A percentile compares a stretch with the other conserved stretches of the same genome.
Evolutionary conservation across 2,113 vertebrate genomes (phyloP).

Genomic region (Verasper variegatus): DNA sequence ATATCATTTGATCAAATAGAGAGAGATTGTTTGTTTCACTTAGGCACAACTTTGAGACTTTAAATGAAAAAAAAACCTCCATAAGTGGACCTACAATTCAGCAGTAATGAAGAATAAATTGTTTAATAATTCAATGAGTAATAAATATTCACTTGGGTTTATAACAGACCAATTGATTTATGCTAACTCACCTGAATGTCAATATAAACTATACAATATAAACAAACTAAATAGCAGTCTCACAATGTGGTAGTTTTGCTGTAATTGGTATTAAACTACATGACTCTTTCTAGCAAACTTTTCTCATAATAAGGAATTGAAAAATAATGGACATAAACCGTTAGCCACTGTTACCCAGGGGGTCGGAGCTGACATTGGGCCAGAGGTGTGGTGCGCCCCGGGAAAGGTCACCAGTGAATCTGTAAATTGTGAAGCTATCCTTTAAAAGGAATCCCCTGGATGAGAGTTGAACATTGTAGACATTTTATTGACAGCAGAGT

Average conservation of each 20-base stretch:
- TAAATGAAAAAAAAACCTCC: background rate
- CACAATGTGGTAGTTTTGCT: too few relatives aligned
- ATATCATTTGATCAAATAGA: background rate
- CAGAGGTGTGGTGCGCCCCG: too few relatives aligned
- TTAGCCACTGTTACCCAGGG: background rate
- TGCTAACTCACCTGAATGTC: too few relatives aligned
- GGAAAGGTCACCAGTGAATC: too few relatives aligned
- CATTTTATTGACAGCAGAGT: too few relatives aligned
- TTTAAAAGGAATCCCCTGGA: too few relatives aligned
- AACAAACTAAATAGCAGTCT: too few relatives aligned
- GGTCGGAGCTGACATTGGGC: too few relatives aligned
- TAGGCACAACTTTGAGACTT: background rate
- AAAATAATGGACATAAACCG: background rate
- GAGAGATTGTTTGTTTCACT: background rate
- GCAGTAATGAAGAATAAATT: conserved; percentile 1
- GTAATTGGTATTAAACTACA: background rate
- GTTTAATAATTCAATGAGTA: background rate
- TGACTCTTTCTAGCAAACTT: background rate
- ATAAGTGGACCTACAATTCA: background rate
- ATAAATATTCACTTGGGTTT: background rate
- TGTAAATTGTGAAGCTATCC: too few relatives aligned
- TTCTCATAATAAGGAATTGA: background rate
- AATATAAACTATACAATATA: too few relatives aligned
- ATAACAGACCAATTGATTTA: background rate
- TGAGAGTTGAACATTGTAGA: too few relatives aligned